Conservation (phyloP, 2,888 invertebrate species). For the Hypomecis punctinalis region DNA sequence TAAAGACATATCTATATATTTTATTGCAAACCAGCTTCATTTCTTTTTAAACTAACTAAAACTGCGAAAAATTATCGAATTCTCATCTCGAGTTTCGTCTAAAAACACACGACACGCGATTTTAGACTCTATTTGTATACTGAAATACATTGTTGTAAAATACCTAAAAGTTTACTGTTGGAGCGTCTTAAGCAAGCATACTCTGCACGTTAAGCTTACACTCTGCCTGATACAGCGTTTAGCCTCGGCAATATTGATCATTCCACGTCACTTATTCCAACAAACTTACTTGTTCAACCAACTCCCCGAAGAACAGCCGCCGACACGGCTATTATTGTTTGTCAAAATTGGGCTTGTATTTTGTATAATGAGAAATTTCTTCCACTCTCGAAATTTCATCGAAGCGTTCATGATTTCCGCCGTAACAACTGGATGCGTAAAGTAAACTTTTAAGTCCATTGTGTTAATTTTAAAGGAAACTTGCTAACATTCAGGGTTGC, state of each 20-base stretch:
- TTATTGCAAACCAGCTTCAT: too few species aligned
- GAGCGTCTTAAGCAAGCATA: too few species aligned
- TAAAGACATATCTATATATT: too few species aligned
- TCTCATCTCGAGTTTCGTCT: too few species aligned
- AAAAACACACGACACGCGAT: too few species aligned
- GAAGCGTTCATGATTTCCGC: slow-evolving; percentile 18
- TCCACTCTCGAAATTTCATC: slow-evolving; percentile 36
- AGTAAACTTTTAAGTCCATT: slow-evolving; percentile 7
- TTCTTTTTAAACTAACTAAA: too few species aligned
- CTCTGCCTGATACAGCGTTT: slow-evolving; percentile 45
- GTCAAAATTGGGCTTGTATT: slow-evolving; percentile 45
- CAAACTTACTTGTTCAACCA: slow-evolving; percentile 60
- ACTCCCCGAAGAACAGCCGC: slow-evolving; percentile 49
- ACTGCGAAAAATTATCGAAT: too few species aligned
- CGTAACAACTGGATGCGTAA: slow-evolving; percentile 16
- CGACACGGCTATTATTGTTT: slow-evolving; percentile 48
- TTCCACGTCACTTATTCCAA: slow-evolving; percentile 69
- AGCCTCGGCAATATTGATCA: slow-evolving; percentile 70
- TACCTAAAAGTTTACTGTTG: too few species aligned
- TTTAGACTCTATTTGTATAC: too few species aligned
- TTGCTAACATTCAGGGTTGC: not conserved
- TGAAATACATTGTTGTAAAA: too few species aligned
- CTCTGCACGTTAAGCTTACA: slow-evolving; percentile 5
- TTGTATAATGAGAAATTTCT: slow-evolving; percentile 45
- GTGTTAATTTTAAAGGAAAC: not conserved